A percentile compares a stretch with the other conserved stretches of the same genome.
phyloP scores from a whole-genome alignment of 1,140 invertebrate genomes.

The Trachelipus rathkii region DNA sequence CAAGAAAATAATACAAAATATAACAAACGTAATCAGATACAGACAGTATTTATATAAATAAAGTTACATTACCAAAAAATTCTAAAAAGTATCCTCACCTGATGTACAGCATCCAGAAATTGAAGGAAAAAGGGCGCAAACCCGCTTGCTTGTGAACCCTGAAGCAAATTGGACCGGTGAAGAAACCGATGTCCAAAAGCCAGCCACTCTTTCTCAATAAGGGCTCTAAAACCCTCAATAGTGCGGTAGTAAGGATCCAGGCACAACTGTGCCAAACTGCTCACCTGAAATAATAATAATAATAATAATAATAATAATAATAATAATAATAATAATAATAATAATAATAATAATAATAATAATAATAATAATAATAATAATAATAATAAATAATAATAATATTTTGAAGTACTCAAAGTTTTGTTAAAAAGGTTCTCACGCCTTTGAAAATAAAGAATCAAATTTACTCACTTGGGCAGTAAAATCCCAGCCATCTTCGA shows the following conservation, averaged over 20 bases:
- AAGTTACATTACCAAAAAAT: background rate
- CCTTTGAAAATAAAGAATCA: no score
- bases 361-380: no score
- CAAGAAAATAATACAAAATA: no score
- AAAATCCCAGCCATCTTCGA: constrained; percentile 96
- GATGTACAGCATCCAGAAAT: constrained; percentile 95
- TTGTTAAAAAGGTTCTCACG: no score
- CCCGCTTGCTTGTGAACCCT: constrained; percentile 65
- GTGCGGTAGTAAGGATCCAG: constrained; percentile 95
- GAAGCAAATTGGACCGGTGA: constrained; percentile 82
- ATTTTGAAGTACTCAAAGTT: no score
- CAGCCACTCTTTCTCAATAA: constrained; percentile 98
- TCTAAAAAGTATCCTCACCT: constrained; percentile 58
- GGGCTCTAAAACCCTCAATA: constrained; percentile 87
- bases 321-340: no score
- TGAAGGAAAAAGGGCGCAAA: constrained; percentile 95
- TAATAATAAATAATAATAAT: no score
- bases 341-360: no score
- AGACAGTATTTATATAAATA: background rate
- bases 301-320: no score
- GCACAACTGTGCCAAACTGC: constrained; percentile 86
- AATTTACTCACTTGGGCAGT: constrained; percentile 71
- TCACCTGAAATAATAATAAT: constrained; percentile 53
- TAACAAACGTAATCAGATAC: no score
- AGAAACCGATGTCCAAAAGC: constrained; percentile 94